Percentiles rank a stretch among this genome's conserved stretches.
These are phyloP conservation scores for Zhengitettix transpicula DNA, from an alignment of 2,888 invertebrate species.

Conservation along the genomic window DNA sequence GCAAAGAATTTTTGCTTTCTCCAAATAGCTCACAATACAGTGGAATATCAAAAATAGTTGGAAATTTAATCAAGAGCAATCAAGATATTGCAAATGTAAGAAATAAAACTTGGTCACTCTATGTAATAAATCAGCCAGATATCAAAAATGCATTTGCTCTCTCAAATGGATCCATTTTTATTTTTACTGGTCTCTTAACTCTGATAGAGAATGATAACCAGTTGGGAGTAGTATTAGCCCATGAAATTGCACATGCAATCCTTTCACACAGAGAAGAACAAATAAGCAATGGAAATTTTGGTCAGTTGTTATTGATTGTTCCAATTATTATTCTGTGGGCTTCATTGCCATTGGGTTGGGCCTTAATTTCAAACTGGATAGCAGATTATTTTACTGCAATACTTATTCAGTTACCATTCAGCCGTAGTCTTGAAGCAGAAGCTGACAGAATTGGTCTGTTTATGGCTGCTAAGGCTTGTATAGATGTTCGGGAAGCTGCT, in stretches of 20 bases:
- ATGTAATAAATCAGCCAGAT: neutral
- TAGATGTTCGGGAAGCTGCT: neutral
- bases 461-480: neutral
- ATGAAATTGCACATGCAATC: neutral
- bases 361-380: neutral
- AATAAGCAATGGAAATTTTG: neutral
- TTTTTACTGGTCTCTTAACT: neutral
- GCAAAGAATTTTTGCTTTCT: neutral
- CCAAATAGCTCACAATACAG: neutral
- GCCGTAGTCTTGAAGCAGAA: neutral
- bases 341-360: neutral
- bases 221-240: neutral
- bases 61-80: neutral
- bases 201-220: neutral
- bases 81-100: neutral
- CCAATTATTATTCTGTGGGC: neutral
- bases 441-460: neutral
- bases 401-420: neutral
- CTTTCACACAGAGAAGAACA: neutral
- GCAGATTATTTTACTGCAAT: neutral
- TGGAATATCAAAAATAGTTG: neutral
- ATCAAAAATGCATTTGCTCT: neutral
- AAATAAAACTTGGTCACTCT: neutral
- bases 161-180: neutral
- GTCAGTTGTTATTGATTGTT: neutral